Percentiles rank a stretch among this genome's conserved stretches.
Conservation (phyloP, 2,888 invertebrate species). For the Eulithis prunata region DNA sequence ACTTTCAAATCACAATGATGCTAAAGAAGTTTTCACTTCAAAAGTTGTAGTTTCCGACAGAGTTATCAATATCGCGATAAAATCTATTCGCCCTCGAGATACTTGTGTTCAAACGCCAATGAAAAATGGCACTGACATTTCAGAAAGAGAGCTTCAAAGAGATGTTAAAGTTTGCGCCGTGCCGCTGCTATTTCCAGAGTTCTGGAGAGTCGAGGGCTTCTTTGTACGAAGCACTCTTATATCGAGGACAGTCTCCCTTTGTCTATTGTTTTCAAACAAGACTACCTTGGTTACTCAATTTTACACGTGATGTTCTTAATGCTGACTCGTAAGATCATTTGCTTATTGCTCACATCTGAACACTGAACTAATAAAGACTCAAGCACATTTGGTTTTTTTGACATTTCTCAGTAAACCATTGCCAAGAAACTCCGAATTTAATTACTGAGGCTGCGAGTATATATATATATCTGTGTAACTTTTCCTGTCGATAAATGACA, state of each 20-base stretch:
- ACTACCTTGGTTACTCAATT: slow-evolving; percentile 1
- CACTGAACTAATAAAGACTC: no score
- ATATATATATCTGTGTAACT: no score
- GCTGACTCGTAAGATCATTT: no score
- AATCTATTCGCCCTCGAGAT: not conserved
- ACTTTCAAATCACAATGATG: no score
- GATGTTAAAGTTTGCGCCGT: slow-evolving; percentile 19
- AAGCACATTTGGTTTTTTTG: no score
- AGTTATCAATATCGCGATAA: not conserved
- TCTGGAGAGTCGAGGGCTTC: slow-evolving; percentile 11
- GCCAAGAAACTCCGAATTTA: no score
- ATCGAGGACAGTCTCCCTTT: slow-evolving; percentile 26
- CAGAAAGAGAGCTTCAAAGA: slow-evolving; percentile 19
- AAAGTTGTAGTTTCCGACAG: no score
- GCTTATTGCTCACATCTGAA: no score
- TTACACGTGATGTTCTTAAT: not conserved
- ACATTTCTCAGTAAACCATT: no score
- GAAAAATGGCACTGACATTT: slow-evolving; percentile 27
- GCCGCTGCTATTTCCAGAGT: slow-evolving; percentile 22
- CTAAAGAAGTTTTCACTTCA: no score
- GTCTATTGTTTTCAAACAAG: slow-evolving; percentile 33
- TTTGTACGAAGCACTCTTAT: slow-evolving; percentile 22
- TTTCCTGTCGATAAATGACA: no score
- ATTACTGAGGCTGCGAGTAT: no score
- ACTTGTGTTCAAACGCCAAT: slow-evolving; percentile 16